Evolutionary conservation across 1,140 invertebrate genomes (phyloP), one percentile per base, ranked within the genome.

Genomic region (Eriosoma lanigerum): DNA sequence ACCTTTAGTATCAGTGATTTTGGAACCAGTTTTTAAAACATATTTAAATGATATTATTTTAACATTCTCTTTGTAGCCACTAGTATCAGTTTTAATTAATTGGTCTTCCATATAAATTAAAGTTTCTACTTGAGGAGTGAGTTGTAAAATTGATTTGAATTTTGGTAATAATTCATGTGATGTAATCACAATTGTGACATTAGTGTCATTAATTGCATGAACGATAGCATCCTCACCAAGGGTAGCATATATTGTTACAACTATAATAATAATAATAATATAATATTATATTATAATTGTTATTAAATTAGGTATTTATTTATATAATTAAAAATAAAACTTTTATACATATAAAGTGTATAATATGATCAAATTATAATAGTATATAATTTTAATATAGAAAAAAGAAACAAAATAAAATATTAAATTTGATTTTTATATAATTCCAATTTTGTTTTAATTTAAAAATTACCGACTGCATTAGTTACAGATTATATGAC

Each of bases 231-330:
- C 97, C 83, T 98, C 95, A 6, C 97, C 97, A 0, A 99, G 88
- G 0, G 97, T 99, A 1, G 97, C 94, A 86, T 99, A 99, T 81
- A 99, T 92, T 0, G 97, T 99, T 0, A 98, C 96, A 82, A 99
- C 93, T 89, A 88, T 85, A 86, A 90, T 83, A 82, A 82, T 58
- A 81, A 80, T 60, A 82, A 58, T 1, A 2, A 15, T 21, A 44
- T 5, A 66, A 32, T 19, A 62, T 62, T 19, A 19, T 62, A 19
- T n/a, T 62, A 62, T 32, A 2, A n/a, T n/a, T n/a, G n/a, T n/a
- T n/a, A n/a, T n/a, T n/a, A n/a, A n/a, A n/a, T n/a, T n/a, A n/a
- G n/a, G n/a, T n/a, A n/a, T n/a, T n/a, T n/a, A n/a, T n/a, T n/a
- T n/a, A n/a, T n/a, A n/a, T n/a, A n/a, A n/a, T n/a, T n/a, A n/a